Percentiles rank a stretch among this genome's conserved stretches.
Evolutionary conservation across 2,888 invertebrate genomes (phyloP).

Genomic region (Teleiodes luculella): DNA sequence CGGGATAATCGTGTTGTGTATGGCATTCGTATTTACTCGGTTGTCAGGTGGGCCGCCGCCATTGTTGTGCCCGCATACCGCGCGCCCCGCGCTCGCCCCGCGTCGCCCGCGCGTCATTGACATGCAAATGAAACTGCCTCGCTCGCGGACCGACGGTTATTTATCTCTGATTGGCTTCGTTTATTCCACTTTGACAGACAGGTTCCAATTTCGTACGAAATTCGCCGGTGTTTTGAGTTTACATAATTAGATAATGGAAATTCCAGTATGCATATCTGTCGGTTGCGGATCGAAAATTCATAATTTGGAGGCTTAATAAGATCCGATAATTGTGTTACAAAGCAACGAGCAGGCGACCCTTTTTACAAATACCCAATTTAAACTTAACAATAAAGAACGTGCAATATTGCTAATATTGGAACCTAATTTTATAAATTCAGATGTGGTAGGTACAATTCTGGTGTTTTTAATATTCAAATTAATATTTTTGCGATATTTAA

Average conservation of each 20-base stretch:
- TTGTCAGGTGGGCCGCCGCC: conserved; percentile 57
- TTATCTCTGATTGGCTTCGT: conserved; percentile 76
- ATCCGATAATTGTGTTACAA: background rate
- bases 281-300: conserved; percentile 24
- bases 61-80: conserved; percentile 41
- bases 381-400: too few relatives aligned
- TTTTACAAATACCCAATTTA: background rate
- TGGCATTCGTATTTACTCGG: conserved; percentile 29
- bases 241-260: conserved; percentile 59
- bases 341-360: background rate
- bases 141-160: conserved; percentile 67
- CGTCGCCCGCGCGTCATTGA: conserved; percentile 51
- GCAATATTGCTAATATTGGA: too few relatives aligned
- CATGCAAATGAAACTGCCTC: conserved; percentile 72
- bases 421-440: too few relatives aligned
- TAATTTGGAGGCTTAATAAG: conserved; percentile 14
- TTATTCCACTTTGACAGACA: conserved; percentile 72
- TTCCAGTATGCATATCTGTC: conserved; percentile 25
- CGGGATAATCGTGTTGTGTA: conserved; percentile 22
- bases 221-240: conserved; percentile 49
- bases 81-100: conserved; percentile 26
- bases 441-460: too few relatives aligned
- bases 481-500: too few relatives aligned
- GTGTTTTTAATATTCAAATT: too few relatives aligned
- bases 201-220: conserved; percentile 63